These are phyloP conservation scores for Clamator glandarius DNA, from an alignment of 2,797 vertebrate genomes.

Conservation along the genomic window DNA sequence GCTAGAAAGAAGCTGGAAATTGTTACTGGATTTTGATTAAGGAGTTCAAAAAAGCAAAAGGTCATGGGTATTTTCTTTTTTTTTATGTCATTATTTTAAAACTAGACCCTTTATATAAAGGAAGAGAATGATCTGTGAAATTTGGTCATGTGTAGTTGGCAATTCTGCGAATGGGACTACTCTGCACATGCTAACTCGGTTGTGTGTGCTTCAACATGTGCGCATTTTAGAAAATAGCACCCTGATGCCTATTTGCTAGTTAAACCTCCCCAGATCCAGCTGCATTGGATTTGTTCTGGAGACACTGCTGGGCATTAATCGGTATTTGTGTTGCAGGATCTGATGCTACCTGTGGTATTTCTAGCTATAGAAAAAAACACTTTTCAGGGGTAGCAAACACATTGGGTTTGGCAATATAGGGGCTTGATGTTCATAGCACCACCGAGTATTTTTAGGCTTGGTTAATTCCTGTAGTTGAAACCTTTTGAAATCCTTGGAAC, in stretches of 20 bases:
- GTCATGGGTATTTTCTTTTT: background rate
- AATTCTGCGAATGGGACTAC: background rate
- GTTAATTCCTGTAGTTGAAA: background rate
- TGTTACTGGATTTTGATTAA: background rate
- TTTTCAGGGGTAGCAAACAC: background rate
- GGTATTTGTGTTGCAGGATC: background rate
- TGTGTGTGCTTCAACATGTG: background rate
- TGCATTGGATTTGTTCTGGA: background rate
- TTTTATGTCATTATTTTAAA: background rate
- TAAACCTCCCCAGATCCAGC: background rate
- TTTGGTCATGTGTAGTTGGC: background rate
- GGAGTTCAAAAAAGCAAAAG: background rate
- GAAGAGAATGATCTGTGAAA: background rate
- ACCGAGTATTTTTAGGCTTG: background rate
- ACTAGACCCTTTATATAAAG: background rate
- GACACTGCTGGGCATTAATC: background rate
- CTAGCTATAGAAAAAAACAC: background rate
- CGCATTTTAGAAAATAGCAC: background rate
- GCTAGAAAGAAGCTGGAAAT: background rate
- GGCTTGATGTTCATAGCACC: background rate
- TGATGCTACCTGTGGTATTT: background rate
- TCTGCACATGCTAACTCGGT: background rate
- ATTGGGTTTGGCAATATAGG: background rate
- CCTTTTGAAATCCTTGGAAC: background rate
- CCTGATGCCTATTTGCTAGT: background rate